Base-by-base conservation (phyloP, 2,113 vertebrate species). In the Perca fluviatilis region DNA sequence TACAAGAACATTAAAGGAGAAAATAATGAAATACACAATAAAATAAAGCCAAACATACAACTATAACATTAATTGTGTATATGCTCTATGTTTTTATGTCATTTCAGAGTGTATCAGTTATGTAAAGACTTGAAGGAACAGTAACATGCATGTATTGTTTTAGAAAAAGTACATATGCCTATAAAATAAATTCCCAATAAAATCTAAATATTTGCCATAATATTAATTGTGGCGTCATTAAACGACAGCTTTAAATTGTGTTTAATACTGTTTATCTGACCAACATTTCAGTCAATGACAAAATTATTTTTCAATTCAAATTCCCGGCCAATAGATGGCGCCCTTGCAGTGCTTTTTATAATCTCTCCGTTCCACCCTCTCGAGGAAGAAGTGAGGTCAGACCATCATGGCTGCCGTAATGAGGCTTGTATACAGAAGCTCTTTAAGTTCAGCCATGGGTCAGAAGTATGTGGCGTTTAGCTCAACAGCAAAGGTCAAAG, bases 391-490 rank as follows among this genome's bases (percentile, higher is more conserved):
- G 27, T 86, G 78, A 86, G 83, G 80, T 87, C 79, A 85, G 2
- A 78, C 77, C 50, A 82, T 79, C 57, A 96, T 96, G 95, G 95
- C 95, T 80, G 84, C 89, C 3, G 60, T 92, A 0, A 71, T 94
- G 87, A 94, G 91, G 57, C 14, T 94, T 15, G 79, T 94, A 16
- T 88, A 92, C 80, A 89, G 87, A 77, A 75, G 72, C 53, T 3
- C 61, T 18, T 84, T 94, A 0, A 63, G 43, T 5, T 74, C 82
- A 27, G 54, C 63, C 5, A 90, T 91, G 88, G 89, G 88, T 33
- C 89, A 81, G 1, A 91, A 85, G 14, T 86, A 73, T 63, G 53
- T 93, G 46, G 67, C 87, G 36, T 66, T 93, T 9, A 89, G 82
- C 53, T 84, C 86, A 30, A 70, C 86, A 0, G 50, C 90, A 15